Base-by-base conservation (phyloP, 2,888 invertebrate species). In the Synanthedon tipuliformis region DNA sequence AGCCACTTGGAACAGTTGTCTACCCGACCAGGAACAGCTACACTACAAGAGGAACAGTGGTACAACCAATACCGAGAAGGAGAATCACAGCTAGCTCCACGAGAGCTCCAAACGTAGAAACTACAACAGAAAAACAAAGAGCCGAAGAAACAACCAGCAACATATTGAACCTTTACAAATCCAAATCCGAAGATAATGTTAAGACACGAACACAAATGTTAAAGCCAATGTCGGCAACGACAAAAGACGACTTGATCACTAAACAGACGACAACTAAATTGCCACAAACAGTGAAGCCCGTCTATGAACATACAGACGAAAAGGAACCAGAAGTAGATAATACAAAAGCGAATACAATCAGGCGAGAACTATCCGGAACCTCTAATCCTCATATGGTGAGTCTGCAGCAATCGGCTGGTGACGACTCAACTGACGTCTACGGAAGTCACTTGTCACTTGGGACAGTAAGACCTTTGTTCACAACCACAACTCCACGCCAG, bases 401-500 rank as follows among this genome's bases (percentile, higher is more conserved):
- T 45, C 66, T 90, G 10, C 89, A 89, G 60, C 92, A 92, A 66
- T 89, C 89, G 0, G 78, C 87, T 16, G 90, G 90, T 11, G 91
- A 91, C 60, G 93, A 93, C 66, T 88, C 90, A 3, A 88, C 91
- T 2, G 92, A 92, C 62, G 91, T 93, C 1, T 93, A 92, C 59
- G 92, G 92, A 40, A 89, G 90, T 41, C 90, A 92, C 23, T 74
- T 91, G 12, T 90, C 91, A 0, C 90, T 90, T 15, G 90, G 89
- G 54, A 89, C 91, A 27, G 89, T 92, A 4, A 80, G 92, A 40
- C 92, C 92, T 0, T 71, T 93, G 13, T 92, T 92, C 61, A 92
- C 92, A 0, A 92, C 92, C 0, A 90, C 90, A 0, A 88, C 86
- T 7, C 78, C 81, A 13, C 81, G 91, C 23, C 88, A 92, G 1